Percentiles rank a stretch among this genome's conserved stretches.
These are phyloP conservation scores for Micrasema minimum DNA, from an alignment of 1,140 invertebrate species.

Conservation along the genomic window DNA sequence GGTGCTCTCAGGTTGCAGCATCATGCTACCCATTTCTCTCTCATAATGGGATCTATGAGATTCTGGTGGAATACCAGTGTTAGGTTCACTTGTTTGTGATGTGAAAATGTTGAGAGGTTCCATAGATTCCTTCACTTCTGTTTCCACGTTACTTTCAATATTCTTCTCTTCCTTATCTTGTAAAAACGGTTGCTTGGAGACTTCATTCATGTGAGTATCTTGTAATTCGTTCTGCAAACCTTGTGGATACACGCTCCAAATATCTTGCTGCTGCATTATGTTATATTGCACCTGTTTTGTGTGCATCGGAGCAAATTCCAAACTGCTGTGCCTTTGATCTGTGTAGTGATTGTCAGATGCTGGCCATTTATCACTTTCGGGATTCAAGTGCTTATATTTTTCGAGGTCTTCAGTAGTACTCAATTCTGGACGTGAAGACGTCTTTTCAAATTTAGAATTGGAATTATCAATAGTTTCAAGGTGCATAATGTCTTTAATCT, in stretches of 20 bases:
- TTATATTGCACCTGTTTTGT: slow-evolving; percentile 33
- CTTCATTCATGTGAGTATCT: slow-evolving; percentile 21
- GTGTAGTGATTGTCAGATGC: slow-evolving; percentile 22
- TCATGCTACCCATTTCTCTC: slow-evolving; percentile 58
- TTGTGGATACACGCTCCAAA: not conserved
- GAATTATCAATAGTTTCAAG: slow-evolving; percentile 1
- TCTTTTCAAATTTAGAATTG: slow-evolving; percentile 5
- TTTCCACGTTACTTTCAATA: slow-evolving; percentile 28
- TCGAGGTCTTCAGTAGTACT: slow-evolving; percentile 56
- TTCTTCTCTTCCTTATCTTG: slow-evolving; percentile 23
- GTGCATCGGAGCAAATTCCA: slow-evolving; percentile 34
- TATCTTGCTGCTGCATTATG: slow-evolving; percentile 11
- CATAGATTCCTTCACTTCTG: not conserved
- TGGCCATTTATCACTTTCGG: slow-evolving; percentile 17
- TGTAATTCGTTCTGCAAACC: not conserved
- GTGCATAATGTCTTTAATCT: no score
- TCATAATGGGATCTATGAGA: slow-evolving; percentile 57
- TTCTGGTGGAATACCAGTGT: slow-evolving; percentile 21
- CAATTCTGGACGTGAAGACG: not conserved
- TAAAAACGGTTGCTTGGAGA: slow-evolving; percentile 24
- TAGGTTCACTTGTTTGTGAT: slow-evolving; percentile 15
- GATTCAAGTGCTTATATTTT: slow-evolving; percentile 9
- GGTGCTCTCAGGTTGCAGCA: slow-evolving; percentile 69
- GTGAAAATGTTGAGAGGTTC: slow-evolving; percentile 15
- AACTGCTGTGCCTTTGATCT: slow-evolving; percentile 8